These are phyloP conservation scores for Lasioglossum oenotherae DNA, from an alignment of 2,888 invertebrate genomes.

Conservation along the genomic window DNA sequence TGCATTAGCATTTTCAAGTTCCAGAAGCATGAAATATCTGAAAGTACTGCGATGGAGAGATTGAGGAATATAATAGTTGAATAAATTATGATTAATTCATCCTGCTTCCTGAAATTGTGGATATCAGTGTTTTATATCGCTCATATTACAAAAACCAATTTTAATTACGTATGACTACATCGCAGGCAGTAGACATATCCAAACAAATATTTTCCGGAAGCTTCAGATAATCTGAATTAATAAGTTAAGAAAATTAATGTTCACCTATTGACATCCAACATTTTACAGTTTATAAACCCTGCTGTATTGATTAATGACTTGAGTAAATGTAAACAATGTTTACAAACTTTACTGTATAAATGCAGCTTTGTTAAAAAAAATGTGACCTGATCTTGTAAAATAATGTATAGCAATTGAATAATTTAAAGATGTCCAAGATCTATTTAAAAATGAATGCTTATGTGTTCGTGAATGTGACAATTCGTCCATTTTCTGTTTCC, in stretches of 20 bases:
- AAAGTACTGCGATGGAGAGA: background rate
- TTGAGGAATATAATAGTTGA: background rate
- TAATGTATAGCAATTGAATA: too few species aligned
- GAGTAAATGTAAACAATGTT: too few species aligned
- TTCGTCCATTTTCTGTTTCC: too few species aligned
- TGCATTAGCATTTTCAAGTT: background rate
- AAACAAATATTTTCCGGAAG: background rate
- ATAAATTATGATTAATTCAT: background rate
- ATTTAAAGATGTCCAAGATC: too few species aligned
- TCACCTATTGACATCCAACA: background rate
- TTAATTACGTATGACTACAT: background rate
- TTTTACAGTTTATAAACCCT: too few species aligned
- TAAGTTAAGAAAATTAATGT: background rate
- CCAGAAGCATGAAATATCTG: background rate
- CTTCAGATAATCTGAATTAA: background rate
- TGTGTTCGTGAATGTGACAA: too few species aligned
- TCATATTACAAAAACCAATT: background rate
- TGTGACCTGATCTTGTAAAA: too few species aligned
- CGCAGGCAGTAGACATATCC: background rate
- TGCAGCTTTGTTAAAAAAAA: too few species aligned
- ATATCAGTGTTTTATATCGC: background rate
- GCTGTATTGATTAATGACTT: too few species aligned
- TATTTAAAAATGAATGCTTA: too few species aligned
- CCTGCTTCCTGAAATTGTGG: background rate
- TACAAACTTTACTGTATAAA: too few species aligned